Percentiles rank a stretch among this genome's conserved stretches.
Conservation (phyloP, 2,113 vertebrate species). For the Atlantisia rogersi region DNA sequence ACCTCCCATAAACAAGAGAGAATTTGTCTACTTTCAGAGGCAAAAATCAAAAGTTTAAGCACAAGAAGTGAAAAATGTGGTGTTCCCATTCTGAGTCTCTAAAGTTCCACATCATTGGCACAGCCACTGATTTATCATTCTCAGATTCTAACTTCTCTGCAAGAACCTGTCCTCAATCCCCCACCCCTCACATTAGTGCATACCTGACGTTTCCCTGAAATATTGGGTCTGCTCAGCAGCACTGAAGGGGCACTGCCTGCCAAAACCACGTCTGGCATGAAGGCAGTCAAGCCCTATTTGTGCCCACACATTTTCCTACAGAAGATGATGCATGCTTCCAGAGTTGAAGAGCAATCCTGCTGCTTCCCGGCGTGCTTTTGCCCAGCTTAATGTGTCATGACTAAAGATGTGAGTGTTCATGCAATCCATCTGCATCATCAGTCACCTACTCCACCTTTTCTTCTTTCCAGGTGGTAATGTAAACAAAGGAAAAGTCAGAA, state of each 20-base stretch:
- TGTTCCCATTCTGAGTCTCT: neutral
- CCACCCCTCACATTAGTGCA: rapidly evolving
- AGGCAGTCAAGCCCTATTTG: neutral
- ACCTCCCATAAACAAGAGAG: neutral
- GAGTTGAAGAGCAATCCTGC: neutral
- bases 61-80: neutral
- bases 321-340: neutral
- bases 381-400: neutral
- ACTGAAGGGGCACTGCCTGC: neutral
- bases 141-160: neutral
- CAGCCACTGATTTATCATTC: neutral
- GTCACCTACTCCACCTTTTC: constrained; percentile 57
- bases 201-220: neutral
- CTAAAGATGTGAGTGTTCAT: constrained; percentile 46
- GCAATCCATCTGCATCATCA: constrained; percentile 10
- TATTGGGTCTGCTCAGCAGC: neutral
- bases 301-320: neutral
- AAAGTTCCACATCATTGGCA: rapidly evolving
- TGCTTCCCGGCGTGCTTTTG: neutral
- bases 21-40: neutral
- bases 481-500: constrained; percentile 80
- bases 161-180: neutral
- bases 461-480: constrained; percentile 80
- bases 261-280: neutral
- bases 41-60: neutral